Evolutionary conservation across 2,888 invertebrate genomes (phyloP).

Genomic region (Limnephilus auricula): DNA sequence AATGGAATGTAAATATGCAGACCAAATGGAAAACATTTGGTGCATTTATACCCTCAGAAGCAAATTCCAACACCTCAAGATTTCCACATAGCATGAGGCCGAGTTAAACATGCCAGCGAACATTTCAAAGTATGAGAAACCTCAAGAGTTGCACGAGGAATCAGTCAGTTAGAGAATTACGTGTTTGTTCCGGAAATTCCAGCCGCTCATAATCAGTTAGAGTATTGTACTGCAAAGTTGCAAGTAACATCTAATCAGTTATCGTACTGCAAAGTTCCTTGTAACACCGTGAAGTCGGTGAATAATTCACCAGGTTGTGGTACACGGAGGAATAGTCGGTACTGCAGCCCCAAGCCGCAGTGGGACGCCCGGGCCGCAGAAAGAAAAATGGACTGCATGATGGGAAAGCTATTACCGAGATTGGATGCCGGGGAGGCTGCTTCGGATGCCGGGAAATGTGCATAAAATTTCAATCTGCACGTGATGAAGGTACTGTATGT

Average conservation of each 20-base stretch:
- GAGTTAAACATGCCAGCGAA: not conserved
- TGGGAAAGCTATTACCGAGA: constrained; percentile 65
- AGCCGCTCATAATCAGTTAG: not conserved
- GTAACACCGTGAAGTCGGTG: constrained; percentile 45
- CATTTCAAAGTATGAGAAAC: not conserved
- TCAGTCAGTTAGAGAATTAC: not conserved
- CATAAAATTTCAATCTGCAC: constrained; percentile 64
- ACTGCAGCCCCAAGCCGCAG: constrained; percentile 39
- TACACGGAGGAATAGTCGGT: constrained; percentile 17
- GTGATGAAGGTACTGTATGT: constrained; percentile 32
- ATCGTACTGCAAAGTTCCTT: constrained; percentile 12
- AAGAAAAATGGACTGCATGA: constrained; percentile 58
- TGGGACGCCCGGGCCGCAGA: constrained; percentile 29
- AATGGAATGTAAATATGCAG: too few relatives aligned
- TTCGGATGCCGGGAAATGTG: constrained; percentile 48
- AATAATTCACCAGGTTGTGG: constrained; percentile 57
- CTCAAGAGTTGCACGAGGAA: not conserved
- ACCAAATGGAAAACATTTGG: not conserved
- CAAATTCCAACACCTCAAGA: not conserved
- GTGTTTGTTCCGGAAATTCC: not conserved
- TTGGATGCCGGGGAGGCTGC: constrained; percentile 55
- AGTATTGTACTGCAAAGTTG: constrained; percentile 2
- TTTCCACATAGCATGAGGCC: not conserved
- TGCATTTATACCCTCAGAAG: not conserved
- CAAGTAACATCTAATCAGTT: not conserved